Base-by-base conservation (phyloP, 2,797 vertebrate species). In the Bucorvus abyssinicus region DNA sequence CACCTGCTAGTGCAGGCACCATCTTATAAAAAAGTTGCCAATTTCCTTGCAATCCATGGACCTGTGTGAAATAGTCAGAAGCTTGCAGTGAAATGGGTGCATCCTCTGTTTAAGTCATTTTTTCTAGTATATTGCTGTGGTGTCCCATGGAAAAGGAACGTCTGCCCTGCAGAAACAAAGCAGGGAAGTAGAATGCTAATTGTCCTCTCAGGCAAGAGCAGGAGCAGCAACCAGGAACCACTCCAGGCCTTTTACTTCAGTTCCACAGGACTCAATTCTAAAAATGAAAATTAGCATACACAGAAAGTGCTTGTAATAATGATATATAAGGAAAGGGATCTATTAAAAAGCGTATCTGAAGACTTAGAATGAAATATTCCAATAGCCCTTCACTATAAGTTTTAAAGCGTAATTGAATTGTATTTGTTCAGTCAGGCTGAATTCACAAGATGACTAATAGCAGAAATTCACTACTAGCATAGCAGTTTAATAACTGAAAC, bases 401-500 rank as follows among this genome's bases (percentile, higher is more conserved):
- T 93, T 95, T 79, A 84, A 47, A 73, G 44, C 40, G 47, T 81
- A 92, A 94, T 94, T 96, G 91, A 90, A 86, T 21, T 61, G 18
- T 79, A 68, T 61, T 95, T 84, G 32, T 81, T 93, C 81, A 52
- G 49, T 19, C 53, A 81, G 9, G 27, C 89, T 95, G 90, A 94
- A 91, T 93, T 93, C 30, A 1, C n/a, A 87, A 83, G 70, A 16
- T 77, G 60, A 87, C 36, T 92, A 45, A 85, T n/a, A 49, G 9
- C 10, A 78, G n/a, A 73, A 60, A 60, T 8, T 76, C 7, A 1
- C 30, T 85, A 20, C 83, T 80, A 80, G 45, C 16, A 68, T 45
- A 68, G 29, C 7, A 45, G 21, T 81, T 90, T 75, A 86, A 86
- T 81, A 90, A 68, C 42, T 63, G 55, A 93, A 94, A 75, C 12